Evolutionary conservation across 2,797 vertebrate genomes (phyloP).

Genomic region (Diplodus sargus): DNA sequence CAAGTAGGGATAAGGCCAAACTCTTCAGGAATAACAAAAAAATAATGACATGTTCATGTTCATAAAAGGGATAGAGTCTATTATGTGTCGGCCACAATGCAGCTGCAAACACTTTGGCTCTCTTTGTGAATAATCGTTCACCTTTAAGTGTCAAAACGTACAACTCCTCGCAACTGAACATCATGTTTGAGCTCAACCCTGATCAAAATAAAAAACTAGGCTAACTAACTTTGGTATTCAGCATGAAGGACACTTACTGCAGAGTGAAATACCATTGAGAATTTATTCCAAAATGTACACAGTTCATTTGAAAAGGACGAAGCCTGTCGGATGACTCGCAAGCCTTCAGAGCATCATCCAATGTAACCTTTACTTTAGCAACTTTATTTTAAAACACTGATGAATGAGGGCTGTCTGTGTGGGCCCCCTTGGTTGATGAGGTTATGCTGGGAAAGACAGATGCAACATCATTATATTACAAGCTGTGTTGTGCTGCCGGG

Average conservation of each 20-base stretch:
- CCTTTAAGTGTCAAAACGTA: background rate
- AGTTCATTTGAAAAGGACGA: constrained; percentile 11
- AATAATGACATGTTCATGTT: constrained; percentile 33
- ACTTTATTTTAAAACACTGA: constrained; percentile 35
- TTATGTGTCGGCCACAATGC: constrained; percentile 14
- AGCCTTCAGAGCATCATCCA: background rate
- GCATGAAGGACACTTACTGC: background rate
- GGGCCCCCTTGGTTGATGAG: constrained; percentile 16
- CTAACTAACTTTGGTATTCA: background rate
- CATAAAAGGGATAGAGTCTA: constrained; percentile 16
- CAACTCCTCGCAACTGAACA: background rate
- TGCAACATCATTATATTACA: constrained; percentile 50
- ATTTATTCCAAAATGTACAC: background rate
- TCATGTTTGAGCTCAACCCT: too few species aligned
- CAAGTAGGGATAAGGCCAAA: constrained; percentile 53
- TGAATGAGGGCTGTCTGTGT: constrained; percentile 9
- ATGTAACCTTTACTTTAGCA: constrained; percentile 27
- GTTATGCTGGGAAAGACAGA: constrained; percentile 49
- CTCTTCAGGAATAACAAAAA: constrained; percentile 46
- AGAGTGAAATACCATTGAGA: background rate
- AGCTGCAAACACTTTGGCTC: background rate
- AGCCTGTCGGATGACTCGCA: background rate
- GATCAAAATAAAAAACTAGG: too few species aligned
- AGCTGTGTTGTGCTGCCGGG: constrained; percentile 37
- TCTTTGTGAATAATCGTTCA: background rate